These are phyloP conservation scores for Cheirogaleus major DNA, from an alignment of 2,797 vertebrate species.

Conservation along the genomic window DNA sequence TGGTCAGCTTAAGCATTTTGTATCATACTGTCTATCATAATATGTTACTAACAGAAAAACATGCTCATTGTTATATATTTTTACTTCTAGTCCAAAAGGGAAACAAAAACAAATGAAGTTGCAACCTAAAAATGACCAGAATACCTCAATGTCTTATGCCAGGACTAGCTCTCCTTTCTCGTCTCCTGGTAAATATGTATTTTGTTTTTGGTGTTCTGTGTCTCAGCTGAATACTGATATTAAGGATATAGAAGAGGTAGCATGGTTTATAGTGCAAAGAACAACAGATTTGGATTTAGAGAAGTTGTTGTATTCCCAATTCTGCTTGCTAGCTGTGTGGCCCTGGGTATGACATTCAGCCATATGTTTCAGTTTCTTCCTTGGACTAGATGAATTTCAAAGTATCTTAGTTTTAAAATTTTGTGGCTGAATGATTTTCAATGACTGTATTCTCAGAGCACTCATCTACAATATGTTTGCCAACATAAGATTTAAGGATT, in stretches of 20 bases:
- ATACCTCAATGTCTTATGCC: conserved; percentile 89
- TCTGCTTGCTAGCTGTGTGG: neutral
- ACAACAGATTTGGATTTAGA: neutral
- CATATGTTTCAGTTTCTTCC: conserved; percentile 20
- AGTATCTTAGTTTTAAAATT: conserved; percentile 22
- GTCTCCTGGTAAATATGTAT: conserved; percentile 88
- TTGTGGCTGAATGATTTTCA: conserved; percentile 41
- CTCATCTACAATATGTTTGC: neutral
- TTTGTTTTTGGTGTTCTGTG: conserved; percentile 15
- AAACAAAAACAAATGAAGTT: conserved; percentile 93
- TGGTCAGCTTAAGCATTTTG: conserved; percentile 34
- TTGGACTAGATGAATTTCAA: conserved; percentile 36
- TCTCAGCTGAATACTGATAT: conserved; percentile 20
- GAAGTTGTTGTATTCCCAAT: conserved; percentile 14
- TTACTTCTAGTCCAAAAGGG: conserved; percentile 90
- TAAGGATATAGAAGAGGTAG: neutral
- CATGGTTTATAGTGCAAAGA: neutral
- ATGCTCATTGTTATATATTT: conserved; percentile 52
- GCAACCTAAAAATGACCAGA: conserved; percentile 89
- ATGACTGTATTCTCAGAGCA: neutral
- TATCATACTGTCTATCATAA: neutral
- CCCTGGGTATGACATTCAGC: neutral
- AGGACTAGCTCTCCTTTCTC: conserved; percentile 90
- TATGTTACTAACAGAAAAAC: conserved; percentile 29
- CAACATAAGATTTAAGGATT: neutral